Conservation (phyloP, 2,113 vertebrate genomes). For the Sebastes schlegelii region DNA sequence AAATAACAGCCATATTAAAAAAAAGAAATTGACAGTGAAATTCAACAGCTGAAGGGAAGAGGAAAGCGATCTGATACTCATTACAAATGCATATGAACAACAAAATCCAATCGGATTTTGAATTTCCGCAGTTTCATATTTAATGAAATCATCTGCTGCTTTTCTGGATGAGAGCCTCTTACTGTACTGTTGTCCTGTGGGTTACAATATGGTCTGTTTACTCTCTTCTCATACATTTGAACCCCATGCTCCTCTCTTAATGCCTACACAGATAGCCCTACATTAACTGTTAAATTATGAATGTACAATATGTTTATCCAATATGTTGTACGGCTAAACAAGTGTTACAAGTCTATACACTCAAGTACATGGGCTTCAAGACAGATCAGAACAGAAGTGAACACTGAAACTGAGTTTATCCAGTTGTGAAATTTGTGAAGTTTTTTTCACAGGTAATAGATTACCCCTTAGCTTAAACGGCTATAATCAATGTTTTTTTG, state of each 20-base stretch:
- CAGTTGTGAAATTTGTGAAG: background rate
- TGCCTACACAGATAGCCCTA: background rate
- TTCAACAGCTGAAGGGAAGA: background rate
- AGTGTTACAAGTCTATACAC: background rate
- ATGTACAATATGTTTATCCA: constrained; percentile 46
- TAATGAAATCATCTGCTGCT: constrained; percentile 62
- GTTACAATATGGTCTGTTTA: constrained; percentile 25
- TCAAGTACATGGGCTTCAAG: background rate
- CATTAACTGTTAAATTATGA: constrained; percentile 23
- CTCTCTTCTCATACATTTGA: background rate
- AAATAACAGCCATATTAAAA: background rate
- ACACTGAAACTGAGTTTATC: background rate
- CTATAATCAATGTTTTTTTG: background rate
- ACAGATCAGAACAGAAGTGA: background rate
- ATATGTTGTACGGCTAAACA: background rate
- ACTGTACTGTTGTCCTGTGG: constrained; percentile 19
- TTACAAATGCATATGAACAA: background rate
- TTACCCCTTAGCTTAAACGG: background rate
- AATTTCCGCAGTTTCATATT: constrained; percentile 51
- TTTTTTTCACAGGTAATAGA: background rate
- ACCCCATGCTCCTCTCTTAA: background rate
- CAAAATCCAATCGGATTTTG: background rate
- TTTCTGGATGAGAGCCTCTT: background rate
- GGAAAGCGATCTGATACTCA: background rate
- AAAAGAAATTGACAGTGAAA: background rate